Conservation (phyloP, 2,888 invertebrate genomes). For the Trimorus sp. region DNA sequence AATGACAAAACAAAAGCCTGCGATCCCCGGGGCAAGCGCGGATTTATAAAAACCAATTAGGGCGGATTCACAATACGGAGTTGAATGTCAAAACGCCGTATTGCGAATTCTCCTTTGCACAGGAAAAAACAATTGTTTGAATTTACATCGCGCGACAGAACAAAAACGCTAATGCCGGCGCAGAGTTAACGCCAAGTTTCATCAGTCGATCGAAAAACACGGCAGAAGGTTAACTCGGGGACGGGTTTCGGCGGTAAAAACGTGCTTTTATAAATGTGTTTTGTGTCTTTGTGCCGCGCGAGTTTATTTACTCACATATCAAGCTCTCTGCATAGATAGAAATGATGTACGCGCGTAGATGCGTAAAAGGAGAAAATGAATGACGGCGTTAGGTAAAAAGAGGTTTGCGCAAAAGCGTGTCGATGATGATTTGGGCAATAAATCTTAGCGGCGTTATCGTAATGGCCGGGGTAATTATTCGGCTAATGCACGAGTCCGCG, state of each 20-base stretch:
- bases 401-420: conserved; percentile 2
- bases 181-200: conserved; percentile 50
- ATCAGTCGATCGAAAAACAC: conserved; percentile 44
- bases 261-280: conserved; percentile 40
- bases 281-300: not conserved
- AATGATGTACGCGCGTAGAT: no score
- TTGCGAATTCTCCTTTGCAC: no score
- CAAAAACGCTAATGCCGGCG: conserved; percentile 15
- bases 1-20: conserved; percentile 18
- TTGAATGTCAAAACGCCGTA: no score
- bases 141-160: no score
- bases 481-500: conserved; percentile 24
- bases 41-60: no score
- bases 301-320: not conserved
- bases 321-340: not conserved
- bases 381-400: not conserved
- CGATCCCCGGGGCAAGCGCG: no score
- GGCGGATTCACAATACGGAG: no score
- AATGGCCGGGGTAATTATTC: conserved; percentile 10
- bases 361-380: not conserved
- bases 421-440: not conserved
- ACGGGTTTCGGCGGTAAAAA: conserved; percentile 54
- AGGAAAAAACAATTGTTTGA: no score
- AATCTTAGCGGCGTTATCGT: not conserved
- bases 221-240: conserved; percentile 54